phyloP scores from a whole-genome alignment of 35 echinoderm and acorn worm genomes.

The Amphiura filiformis region DNA sequence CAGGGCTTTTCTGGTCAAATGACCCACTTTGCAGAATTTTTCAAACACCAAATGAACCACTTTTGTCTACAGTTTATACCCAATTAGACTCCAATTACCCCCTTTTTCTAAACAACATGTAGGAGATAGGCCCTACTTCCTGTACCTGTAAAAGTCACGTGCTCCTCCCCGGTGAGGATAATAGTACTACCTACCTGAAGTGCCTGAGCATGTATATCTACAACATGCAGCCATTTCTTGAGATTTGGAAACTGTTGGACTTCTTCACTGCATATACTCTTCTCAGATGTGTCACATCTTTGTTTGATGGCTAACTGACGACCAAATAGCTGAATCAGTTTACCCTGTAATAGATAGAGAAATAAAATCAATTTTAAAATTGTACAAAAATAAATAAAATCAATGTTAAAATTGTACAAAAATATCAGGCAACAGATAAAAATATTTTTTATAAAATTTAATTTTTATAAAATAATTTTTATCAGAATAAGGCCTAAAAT shows the following conservation, averaged over 20 bases:
- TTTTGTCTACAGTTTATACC: too few species aligned
- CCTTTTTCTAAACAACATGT: too few species aligned
- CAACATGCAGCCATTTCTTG: slow-evolving; percentile 46
- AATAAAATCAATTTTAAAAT: background rate
- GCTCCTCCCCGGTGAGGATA: too few species aligned
- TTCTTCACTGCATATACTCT: slow-evolving; percentile 1
- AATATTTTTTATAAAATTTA: too few species aligned
- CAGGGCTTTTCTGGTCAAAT: too few species aligned
- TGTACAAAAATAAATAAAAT: background rate
- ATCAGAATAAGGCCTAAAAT: background rate
- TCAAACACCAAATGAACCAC: too few species aligned
- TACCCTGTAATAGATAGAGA: slow-evolving; percentile 23
- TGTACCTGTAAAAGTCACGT: too few species aligned
- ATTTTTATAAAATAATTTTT: background rate
- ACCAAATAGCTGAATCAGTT: slow-evolving; percentile 40
- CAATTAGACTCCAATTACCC: too few species aligned
- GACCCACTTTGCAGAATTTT: too few species aligned
- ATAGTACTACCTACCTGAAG: slow-evolving; percentile 36
- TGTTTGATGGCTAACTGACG: slow-evolving; percentile 52
- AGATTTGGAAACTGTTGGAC: slow-evolving; percentile 44
- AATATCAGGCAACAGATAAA: background rate
- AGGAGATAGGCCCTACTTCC: too few species aligned
- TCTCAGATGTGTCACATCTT: slow-evolving; percentile 10
- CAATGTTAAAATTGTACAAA: background rate
- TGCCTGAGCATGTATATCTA: slow-evolving; percentile 30